phyloP scores from a whole-genome alignment of 2,113 vertebrate genomes.

The Cardinalis cardinalis region DNA sequence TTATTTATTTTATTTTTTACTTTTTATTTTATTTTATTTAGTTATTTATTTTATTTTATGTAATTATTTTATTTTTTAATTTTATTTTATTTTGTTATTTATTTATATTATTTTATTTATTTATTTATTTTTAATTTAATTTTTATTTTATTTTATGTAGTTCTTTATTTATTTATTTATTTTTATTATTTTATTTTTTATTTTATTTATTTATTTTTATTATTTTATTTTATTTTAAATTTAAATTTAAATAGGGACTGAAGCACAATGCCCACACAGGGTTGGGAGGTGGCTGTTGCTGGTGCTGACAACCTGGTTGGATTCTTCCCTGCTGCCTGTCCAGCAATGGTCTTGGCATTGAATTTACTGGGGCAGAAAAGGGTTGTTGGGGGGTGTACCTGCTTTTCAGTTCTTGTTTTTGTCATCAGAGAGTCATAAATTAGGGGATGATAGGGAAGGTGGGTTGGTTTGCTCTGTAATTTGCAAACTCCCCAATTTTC shows the following conservation, averaged over 20 bases:
- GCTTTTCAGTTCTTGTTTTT: background rate
- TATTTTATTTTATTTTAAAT: background rate
- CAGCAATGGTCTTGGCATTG: background rate
- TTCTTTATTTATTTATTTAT: background rate
- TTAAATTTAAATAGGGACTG: background rate
- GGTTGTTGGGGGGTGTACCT: background rate
- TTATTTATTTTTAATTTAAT: background rate
- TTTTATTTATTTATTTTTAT: background rate
- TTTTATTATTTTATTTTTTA: background rate
- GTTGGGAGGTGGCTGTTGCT: background rate
- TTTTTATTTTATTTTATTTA: background rate
- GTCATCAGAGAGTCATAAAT: background rate
- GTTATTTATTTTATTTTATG: background rate
- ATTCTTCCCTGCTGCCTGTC: background rate
- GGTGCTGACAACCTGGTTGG: background rate
- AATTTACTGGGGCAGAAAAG: background rate
- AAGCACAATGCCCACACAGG: background rate
- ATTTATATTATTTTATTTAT: background rate
- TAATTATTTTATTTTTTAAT: background rate
- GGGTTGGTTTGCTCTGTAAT: background rate
- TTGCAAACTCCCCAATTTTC: background rate
- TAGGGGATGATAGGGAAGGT: background rate
- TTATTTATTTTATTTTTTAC: background rate
- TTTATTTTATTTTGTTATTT: background rate
- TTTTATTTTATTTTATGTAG: background rate